phyloP scores from a whole-genome alignment of 1,140 invertebrate genomes.

The Saccostrea glomerata region DNA sequence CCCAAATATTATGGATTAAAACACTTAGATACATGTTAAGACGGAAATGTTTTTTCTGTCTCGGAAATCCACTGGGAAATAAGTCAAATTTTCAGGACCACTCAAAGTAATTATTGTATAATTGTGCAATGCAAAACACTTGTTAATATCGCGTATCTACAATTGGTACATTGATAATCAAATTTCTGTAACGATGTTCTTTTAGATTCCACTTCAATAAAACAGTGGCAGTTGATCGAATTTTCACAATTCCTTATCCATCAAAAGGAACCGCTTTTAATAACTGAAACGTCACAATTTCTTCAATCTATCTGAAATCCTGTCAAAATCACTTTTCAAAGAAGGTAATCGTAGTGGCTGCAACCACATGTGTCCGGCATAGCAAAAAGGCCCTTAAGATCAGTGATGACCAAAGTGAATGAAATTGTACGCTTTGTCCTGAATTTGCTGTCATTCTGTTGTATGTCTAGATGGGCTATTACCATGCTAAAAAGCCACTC shows the following conservation, averaged over 20 bases:
- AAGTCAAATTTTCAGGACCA: background rate
- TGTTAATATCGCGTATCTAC: background rate
- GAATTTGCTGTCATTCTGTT: background rate
- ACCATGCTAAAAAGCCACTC: constrained; percentile 35
- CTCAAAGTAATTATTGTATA: constrained; percentile 29
- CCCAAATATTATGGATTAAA: background rate
- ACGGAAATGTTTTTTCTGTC: background rate
- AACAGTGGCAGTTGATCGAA: constrained; percentile 4
- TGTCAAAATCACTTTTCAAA: constrained; percentile 8
- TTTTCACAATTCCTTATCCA: constrained; percentile 2
- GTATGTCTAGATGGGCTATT: constrained; percentile 8
- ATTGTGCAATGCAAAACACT: constrained; percentile 2
- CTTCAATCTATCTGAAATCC: background rate
- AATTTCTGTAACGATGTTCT: constrained; percentile 31
- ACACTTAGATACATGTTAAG: background rate
- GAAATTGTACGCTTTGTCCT: background rate
- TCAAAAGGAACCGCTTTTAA: background rate
- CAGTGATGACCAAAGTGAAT: background rate
- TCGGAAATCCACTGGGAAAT: background rate
- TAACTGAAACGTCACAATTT: background rate
- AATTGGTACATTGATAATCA: background rate
- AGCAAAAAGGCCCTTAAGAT: background rate
- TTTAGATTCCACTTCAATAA: constrained; percentile 6
- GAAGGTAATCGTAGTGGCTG: background rate
- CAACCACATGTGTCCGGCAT: constrained; percentile 21